phyloP scores from a whole-genome alignment of 2,888 invertebrate genomes.

The Orthosia incerta region DNA sequence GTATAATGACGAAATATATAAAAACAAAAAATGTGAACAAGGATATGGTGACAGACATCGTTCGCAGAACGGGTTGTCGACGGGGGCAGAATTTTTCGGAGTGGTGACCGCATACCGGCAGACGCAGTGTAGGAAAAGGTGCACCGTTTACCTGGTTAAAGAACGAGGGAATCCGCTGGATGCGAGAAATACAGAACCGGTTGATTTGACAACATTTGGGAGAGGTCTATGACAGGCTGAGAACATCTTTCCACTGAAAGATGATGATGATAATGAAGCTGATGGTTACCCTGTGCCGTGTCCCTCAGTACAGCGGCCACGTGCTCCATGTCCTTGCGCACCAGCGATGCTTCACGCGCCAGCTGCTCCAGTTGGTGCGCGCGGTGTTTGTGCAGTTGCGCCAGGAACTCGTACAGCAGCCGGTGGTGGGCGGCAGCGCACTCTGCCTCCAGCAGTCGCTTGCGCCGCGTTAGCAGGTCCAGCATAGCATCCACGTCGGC shows the following conservation, averaged over 20 bases:
- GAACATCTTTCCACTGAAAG: neutral
- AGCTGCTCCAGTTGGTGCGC: conserved; percentile 90
- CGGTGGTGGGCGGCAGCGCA: conserved; percentile 95
- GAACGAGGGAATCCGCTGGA: too few species aligned
- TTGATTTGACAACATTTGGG: too few species aligned
- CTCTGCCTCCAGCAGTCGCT: conserved; percentile 95
- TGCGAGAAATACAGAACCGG: too few species aligned
- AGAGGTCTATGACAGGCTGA: too few species aligned
- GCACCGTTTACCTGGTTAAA: too few species aligned
- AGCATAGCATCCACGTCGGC: conserved; percentile 96
- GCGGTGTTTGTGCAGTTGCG: conserved; percentile 94
- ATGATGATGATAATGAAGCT: neutral
- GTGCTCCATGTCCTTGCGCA: conserved; percentile 90
- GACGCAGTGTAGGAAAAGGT: too few species aligned
- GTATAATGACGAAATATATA: too few species aligned
- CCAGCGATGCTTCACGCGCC: conserved; percentile 93
- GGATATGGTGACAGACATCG: too few species aligned
- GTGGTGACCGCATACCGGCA: too few species aligned
- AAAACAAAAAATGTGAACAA: too few species aligned
- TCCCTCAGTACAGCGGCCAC: conserved; percentile 91
- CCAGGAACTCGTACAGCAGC: conserved; percentile 95
- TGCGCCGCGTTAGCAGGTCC: conserved; percentile 94
- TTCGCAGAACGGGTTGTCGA: too few species aligned
- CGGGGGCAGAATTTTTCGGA: too few species aligned
- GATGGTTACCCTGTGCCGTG: conserved; percentile 33